Evolutionary conservation across 30 jellyfish, hydroid and myxozoan genomes (phyloP).

Genomic region (Aurelia aurita): DNA sequence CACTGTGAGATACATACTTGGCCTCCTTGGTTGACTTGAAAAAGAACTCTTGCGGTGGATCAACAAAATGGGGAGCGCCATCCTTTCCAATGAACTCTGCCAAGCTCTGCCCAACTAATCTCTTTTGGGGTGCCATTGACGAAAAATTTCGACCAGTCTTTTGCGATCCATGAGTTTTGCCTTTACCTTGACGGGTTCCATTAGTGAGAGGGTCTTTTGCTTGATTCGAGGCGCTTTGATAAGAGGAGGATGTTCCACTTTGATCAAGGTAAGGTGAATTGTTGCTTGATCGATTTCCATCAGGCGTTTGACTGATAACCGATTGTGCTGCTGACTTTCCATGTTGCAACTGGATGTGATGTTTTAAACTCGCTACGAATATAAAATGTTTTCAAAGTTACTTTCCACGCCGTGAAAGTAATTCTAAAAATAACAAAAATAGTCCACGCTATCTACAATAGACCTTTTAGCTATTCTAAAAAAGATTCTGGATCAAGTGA

Average conservation of each 20-base stretch:
- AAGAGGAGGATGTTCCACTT: conserved; percentile 47
- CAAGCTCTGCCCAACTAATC: conserved; percentile 25
- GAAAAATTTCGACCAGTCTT: conserved; percentile 64
- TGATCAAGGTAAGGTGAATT: conserved; percentile 53
- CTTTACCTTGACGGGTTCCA: conserved; percentile 55
- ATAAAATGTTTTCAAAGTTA: no score
- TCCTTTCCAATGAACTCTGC: conserved; percentile 72
- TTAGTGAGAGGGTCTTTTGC: conserved; percentile 42
- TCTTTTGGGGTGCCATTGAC: conserved; percentile 64
- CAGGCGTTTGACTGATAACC: conserved; percentile 40
- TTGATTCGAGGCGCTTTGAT: conserved; percentile 66
- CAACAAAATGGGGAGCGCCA: conserved; percentile 93
- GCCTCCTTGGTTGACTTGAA: conserved; percentile 91
- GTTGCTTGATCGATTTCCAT: conserved; percentile 45
- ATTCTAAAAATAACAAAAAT: not conserved
- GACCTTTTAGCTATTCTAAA: no score
- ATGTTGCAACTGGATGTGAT: conserved; percentile 86
- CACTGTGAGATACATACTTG: conserved; percentile 73
- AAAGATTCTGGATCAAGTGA: no score
- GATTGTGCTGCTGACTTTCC: conserved; percentile 52
- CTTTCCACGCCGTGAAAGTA: not conserved
- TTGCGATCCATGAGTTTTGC: conserved; percentile 54
- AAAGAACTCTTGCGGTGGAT: conserved; percentile 98
- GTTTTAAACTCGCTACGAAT: conserved; percentile 76
- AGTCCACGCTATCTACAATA: not conserved